These are phyloP conservation scores for Drosophila pseudoananassae DNA, from an alignment of 1,140 invertebrate species.

Conservation along the genomic window DNA sequence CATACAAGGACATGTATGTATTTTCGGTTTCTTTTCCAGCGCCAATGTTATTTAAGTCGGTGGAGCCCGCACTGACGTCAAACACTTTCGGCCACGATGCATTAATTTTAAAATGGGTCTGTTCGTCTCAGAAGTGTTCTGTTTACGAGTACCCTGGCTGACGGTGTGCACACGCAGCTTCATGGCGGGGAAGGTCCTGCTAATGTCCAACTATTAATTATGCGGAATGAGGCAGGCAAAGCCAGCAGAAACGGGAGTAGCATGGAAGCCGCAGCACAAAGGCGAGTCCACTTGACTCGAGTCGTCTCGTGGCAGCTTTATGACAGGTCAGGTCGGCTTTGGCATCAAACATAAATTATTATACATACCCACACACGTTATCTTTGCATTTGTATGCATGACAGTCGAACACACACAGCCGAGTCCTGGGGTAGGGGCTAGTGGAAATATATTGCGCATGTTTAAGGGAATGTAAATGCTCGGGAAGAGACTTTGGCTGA, in stretches of 20 bases:
- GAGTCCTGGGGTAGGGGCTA: conserved; percentile 34
- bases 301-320: conserved; percentile 44
- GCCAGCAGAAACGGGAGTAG: neutral
- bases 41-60: conserved; percentile 49
- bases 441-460: conserved; percentile 75
- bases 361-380: conserved; percentile 48
- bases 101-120: conserved; percentile 61
- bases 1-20: conserved; percentile 14
- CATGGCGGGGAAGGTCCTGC: conserved; percentile 31
- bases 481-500: conserved; percentile 40
- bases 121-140: neutral
- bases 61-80: conserved; percentile 62
- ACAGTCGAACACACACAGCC: conserved; percentile 19
- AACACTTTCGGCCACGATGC: conserved; percentile 50
- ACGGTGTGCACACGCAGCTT: neutral
- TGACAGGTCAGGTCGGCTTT: conserved; percentile 65
- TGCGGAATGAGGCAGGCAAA: conserved; percentile 1
- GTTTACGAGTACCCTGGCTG: neutral
- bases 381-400: conserved; percentile 76
- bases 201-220: conserved; percentile 41
- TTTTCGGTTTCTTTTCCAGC: conserved; percentile 47
- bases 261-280: conserved; percentile 10
- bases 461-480: conserved; percentile 76
- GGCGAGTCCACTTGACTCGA: conserved; percentile 23
- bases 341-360: conserved; percentile 42